phyloP scores from a whole-genome alignment of 2,888 invertebrate genomes.

The Cinara cedri region DNA sequence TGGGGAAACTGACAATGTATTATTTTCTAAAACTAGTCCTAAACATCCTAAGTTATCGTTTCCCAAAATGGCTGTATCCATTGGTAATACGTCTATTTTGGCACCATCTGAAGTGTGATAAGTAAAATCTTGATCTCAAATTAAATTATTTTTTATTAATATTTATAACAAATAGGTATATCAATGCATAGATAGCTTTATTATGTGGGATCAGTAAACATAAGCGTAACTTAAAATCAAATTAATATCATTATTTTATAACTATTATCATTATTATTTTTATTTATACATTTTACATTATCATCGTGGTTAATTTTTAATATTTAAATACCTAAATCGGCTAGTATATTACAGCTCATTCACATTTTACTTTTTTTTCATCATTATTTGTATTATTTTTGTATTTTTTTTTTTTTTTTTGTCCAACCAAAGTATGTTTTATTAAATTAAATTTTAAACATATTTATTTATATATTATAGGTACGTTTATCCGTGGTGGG shows the following conservation, averaged over 20 bases:
- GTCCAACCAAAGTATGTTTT: no score
- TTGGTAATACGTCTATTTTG: constrained; percentile 53
- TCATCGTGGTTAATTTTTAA: no score
- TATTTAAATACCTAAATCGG: neutral
- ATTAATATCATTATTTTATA: constrained; percentile 4
- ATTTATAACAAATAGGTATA: neutral
- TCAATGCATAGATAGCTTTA: constrained; percentile 2
- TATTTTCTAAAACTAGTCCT: constrained; percentile 72
- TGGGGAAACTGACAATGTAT: constrained; percentile 71
- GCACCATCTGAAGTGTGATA: constrained; percentile 53
- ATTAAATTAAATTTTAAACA: neutral
- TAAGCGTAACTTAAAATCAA: constrained; percentile 39
- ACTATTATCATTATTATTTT: constrained; percentile 12
- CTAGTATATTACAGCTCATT: neutral
- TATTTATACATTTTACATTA: no score
- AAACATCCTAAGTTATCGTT: constrained; percentile 80
- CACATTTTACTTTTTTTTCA: constrained; percentile 17
- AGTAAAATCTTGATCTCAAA: constrained; percentile 44
- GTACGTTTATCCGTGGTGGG: no score
- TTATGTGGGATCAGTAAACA: constrained; percentile 29
- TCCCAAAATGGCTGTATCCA: constrained; percentile 73
- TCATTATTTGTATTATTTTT: no score
- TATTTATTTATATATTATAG: neutral
- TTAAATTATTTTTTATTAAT: constrained; percentile 37
- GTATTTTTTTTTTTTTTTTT: neutral